A percentile compares a stretch with the other conserved stretches of the same genome.
These are phyloP conservation scores for Heteromyza rotundicornis DNA, from an alignment of 2,888 invertebrate species.

Conservation along the genomic window DNA sequence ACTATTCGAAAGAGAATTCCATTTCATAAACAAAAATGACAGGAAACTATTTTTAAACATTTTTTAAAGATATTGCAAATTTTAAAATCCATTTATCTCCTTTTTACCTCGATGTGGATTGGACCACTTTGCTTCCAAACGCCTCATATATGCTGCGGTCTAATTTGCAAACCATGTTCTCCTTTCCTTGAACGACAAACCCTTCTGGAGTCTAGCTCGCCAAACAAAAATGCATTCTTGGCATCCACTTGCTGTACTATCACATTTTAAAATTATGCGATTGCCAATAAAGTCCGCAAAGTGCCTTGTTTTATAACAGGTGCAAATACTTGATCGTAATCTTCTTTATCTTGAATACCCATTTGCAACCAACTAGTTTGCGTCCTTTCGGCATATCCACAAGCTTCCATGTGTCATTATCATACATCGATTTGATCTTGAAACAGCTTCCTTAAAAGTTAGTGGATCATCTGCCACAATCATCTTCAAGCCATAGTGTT, in stretches of 20 bases:
- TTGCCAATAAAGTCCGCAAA: slow-evolving; percentile 16
- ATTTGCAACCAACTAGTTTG: slow-evolving; percentile 18
- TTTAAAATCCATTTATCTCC: slow-evolving; percentile 17
- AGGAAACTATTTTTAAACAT: no score
- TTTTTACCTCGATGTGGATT: slow-evolving; percentile 20
- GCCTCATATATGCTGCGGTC: slow-evolving; percentile 18
- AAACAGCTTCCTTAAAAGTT: no score
- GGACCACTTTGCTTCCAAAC: slow-evolving; percentile 17
- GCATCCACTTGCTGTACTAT: slow-evolving; percentile 15
- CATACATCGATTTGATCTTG: no score
- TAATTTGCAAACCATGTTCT: slow-evolving; percentile 13
- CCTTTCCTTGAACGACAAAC: slow-evolving; percentile 10
- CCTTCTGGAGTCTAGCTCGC: slow-evolving; percentile 16
- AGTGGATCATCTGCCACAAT: no score
- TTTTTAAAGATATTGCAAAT: no score
- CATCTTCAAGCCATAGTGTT: no score
- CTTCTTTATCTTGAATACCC: slow-evolving; percentile 20
- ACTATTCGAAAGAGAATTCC: no score
- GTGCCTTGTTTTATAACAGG: slow-evolving; percentile 11
- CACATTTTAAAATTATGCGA: slow-evolving; percentile 14
- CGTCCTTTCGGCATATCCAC: background rate
- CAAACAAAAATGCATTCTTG: slow-evolving; percentile 20
- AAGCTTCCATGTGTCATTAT: no score
- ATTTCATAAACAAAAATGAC: no score
- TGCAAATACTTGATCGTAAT: slow-evolving; percentile 21